A percentile compares a stretch with the other conserved stretches of the same genome.
Evolutionary conservation across 2,797 vertebrate genomes (phyloP).

Genomic region (Semotilus atromaculatus): DNA sequence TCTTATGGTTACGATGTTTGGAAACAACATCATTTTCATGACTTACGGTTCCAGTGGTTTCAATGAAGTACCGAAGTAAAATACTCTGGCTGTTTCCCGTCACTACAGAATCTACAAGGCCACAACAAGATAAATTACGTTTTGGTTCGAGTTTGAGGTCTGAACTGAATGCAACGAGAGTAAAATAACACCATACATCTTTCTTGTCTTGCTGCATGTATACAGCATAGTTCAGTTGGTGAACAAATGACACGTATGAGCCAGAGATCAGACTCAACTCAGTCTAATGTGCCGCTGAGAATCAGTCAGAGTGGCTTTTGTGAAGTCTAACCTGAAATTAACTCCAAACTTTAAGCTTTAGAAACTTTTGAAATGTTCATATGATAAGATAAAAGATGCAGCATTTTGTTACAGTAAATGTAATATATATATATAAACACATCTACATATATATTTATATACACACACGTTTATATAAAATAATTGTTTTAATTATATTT

Average conservation of each 20-base stretch:
- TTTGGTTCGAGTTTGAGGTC: not conserved
- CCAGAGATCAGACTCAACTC: not conserved
- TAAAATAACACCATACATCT: not conserved
- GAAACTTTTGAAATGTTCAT: not conserved
- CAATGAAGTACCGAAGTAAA: not conserved
- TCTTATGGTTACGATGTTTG: not conserved
- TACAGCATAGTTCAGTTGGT: not conserved
- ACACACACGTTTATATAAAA: too few relatives aligned
- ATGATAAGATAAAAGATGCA: too few relatives aligned
- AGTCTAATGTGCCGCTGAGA: not conserved
- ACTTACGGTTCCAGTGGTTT: not conserved
- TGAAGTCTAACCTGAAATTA: not conserved
- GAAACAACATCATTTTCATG: not conserved
- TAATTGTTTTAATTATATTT: too few relatives aligned
- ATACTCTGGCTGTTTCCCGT: not conserved
- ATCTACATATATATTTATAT: too few relatives aligned
- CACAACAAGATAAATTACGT: not conserved
- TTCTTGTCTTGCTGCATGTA: not conserved
- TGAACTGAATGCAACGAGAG: not conserved
- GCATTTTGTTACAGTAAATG: too few relatives aligned
- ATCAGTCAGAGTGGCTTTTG: not conserved
- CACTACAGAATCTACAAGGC: not conserved
- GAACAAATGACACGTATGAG: not conserved
- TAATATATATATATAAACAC: too few relatives aligned
- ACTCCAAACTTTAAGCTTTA: not conserved